These are phyloP conservation scores for Cebus imitator DNA, from an alignment of 2,113 vertebrate species.

Conservation along the genomic window DNA sequence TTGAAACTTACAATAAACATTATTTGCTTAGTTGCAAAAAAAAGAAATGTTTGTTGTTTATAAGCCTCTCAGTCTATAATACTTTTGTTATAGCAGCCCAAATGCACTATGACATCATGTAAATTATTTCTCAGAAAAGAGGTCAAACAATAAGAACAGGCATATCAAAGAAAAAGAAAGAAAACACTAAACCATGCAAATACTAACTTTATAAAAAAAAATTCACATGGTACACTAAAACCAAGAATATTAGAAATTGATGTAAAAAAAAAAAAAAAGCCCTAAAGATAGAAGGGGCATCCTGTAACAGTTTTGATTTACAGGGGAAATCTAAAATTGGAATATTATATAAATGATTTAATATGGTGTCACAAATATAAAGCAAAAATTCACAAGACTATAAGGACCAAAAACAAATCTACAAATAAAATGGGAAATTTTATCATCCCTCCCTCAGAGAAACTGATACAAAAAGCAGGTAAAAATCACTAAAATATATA, in stretches of 20 bases:
- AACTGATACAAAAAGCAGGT: neutral
- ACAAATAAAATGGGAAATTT: neutral
- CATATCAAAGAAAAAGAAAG: neutral
- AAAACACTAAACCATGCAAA: neutral
- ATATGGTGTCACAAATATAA: neutral
- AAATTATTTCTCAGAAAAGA: neutral
- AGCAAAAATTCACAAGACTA: neutral
- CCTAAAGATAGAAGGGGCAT: neutral
- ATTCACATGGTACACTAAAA: neutral
- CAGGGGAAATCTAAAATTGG: neutral
- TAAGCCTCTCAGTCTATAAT: neutral
- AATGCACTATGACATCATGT: neutral
- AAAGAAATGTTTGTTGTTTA: neutral
- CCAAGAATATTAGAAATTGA: neutral
- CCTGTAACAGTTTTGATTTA: neutral
- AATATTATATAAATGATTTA: neutral
- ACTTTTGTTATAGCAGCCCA: neutral
- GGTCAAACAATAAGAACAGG: neutral
- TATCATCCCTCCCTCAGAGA: neutral
- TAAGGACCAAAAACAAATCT: neutral
- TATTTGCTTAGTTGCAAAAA: no score
- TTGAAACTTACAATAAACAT: no score
- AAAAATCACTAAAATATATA: neutral
- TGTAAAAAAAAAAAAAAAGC: neutral
- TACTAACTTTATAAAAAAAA: neutral